These are phyloP conservation scores for Semotilus atromaculatus DNA, from an alignment of 2,797 vertebrate genomes.

Conservation along the genomic window DNA sequence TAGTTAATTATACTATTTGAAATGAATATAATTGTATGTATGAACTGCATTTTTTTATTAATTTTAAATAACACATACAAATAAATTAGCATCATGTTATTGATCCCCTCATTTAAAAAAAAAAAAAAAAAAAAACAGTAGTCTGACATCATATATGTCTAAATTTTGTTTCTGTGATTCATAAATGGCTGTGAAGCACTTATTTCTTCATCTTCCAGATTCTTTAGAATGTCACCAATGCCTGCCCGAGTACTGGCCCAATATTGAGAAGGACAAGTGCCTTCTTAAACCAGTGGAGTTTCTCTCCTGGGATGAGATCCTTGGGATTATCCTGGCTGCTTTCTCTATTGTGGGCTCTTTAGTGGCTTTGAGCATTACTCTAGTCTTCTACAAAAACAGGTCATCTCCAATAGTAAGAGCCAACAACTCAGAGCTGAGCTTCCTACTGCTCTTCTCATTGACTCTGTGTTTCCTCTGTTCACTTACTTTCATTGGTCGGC, in stretches of 20 bases:
- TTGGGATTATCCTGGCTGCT: conserved; percentile 37
- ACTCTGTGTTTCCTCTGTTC: conserved; percentile 75
- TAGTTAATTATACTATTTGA: neutral
- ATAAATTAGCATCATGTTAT: neutral
- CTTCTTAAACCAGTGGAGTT: conserved; percentile 23
- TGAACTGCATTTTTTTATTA: neutral
- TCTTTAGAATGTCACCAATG: conserved; percentile 70
- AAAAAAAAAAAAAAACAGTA: neutral
- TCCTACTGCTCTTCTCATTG: conserved; percentile 68
- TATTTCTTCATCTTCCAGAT: conserved; percentile 61
- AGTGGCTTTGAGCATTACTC: conserved; percentile 40
- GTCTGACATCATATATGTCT: neutral
- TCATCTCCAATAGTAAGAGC: conserved; percentile 58
- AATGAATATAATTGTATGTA: neutral
- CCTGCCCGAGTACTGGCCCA: conserved; percentile 69
- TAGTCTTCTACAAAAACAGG: conserved; percentile 51
- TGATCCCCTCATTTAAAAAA: neutral
- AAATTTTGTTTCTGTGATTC: neutral
- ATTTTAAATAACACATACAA: neutral
- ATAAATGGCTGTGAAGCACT: neutral
- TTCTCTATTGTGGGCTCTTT: conserved; percentile 49
- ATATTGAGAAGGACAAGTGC: conserved; percentile 52
- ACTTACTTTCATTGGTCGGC: conserved; percentile 70
- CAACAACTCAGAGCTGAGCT: conserved; percentile 62
- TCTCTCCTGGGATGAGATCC: conserved; percentile 53